Conservation (phyloP, 1,140 invertebrate species). For the Nephotettix cincticeps region DNA sequence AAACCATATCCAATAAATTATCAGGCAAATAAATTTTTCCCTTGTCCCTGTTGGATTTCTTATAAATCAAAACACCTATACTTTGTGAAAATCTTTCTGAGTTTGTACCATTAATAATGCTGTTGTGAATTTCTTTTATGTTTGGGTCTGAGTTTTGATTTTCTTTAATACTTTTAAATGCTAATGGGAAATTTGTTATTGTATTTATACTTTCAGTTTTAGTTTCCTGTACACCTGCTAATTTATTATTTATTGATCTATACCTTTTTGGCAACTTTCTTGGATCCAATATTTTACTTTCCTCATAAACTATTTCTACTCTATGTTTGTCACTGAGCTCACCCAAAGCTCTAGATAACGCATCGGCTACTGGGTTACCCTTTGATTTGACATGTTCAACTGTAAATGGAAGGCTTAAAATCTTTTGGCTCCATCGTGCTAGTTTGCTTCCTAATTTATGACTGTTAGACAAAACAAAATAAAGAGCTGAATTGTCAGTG, state of each 20-base stretch:
- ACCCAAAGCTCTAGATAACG: not conserved
- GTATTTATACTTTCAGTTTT: not conserved
- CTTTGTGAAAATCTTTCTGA: not conserved
- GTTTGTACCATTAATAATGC: not conserved
- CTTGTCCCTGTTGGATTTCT: not conserved
- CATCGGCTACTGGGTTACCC: not conserved
- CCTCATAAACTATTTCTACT: not conserved
- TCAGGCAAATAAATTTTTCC: not conserved
- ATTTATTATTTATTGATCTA: too few species aligned
- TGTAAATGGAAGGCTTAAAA: not conserved
- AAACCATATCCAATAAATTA: not conserved
- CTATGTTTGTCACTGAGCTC: not conserved
- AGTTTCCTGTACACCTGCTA: too few species aligned
- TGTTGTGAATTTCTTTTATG: not conserved
- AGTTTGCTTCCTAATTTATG: not conserved
- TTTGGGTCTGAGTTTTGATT: not conserved
- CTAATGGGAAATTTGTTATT: not conserved
- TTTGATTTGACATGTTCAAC: not conserved
- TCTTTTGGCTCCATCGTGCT: not conserved
- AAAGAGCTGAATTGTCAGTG: not conserved
- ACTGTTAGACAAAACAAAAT: not conserved
- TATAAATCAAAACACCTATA: not conserved
- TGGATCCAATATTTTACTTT: not conserved
- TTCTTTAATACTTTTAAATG: not conserved
- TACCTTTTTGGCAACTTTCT: not conserved